A percentile compares a stretch with the other conserved stretches of the same genome.
phyloP scores from a whole-genome alignment of 64 coral and sea anemone genomes.

The Anthopleura sola region DNA sequence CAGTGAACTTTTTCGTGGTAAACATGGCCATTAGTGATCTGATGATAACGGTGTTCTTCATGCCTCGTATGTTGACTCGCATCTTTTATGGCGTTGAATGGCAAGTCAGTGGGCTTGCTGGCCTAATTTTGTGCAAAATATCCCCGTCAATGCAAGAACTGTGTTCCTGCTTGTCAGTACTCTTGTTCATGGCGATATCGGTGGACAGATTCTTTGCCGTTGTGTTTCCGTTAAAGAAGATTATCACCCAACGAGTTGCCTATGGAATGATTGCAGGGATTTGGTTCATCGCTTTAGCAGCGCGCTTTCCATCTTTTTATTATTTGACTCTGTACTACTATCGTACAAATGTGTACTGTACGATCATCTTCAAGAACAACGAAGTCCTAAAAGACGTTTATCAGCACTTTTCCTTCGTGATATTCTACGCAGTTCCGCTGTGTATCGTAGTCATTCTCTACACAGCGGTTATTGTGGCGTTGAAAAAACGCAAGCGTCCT shows the following conservation, averaged over 20 bases:
- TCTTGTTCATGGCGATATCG: constrained; percentile 11
- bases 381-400: neutral
- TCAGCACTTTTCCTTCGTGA: constrained; percentile 18
- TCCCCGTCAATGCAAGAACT: constrained; percentile 35
- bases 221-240: constrained; percentile 28
- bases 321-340: neutral
- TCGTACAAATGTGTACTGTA: constrained; percentile 22
- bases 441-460: constrained; percentile 34
- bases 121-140: constrained; percentile 32
- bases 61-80: constrained; percentile 49
- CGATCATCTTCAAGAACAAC: neutral
- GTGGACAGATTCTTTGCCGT: constrained; percentile 49
- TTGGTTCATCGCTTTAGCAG: constrained; percentile 13
- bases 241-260: constrained; percentile 21
- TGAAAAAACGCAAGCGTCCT: constrained; percentile 31
- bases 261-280: neutral
- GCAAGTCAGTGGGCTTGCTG: constrained; percentile 12
- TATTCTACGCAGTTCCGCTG: constrained; percentile 47
- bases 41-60: constrained; percentile 51
- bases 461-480: constrained; percentile 6
- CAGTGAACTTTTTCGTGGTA: constrained; percentile 48
- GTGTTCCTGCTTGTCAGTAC: constrained; percentile 22
- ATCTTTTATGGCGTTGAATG: constrained; percentile 35
- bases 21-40: constrained; percentile 43
- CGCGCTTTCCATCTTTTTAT: constrained; percentile 34